Base-by-base conservation (phyloP, 2,797 vertebrate species). In the Champsocephalus esox region DNA sequence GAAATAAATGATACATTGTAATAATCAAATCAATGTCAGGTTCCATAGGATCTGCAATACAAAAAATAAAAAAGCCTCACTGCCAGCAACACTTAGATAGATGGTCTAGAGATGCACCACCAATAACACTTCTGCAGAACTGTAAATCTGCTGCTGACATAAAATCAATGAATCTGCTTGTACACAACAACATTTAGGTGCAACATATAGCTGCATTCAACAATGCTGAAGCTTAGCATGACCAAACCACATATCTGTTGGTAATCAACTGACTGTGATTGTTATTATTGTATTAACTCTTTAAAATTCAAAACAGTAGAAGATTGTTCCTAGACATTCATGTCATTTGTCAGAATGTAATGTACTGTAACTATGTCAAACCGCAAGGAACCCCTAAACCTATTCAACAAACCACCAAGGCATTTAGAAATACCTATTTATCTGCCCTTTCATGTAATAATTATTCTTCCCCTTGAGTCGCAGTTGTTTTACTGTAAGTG, bases 161-260 rank as follows among this genome's bases (percentile, higher is more conserved):
- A 9, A 68, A 75, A 85, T 85, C 82, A 83, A 82, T 86, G 74
- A 73, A 51, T 12, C 19, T 75, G 66, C 52, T 73, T 80, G 48
- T 56, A 62, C 10, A 45, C 65, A 61, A 60, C 52, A 75, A 61
- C 73, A 66, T 59, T 79, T 79, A 79, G 52, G 65, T 2, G 12
- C 17, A 58, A 64, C 64, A 61, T 78, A 70, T 73, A 75, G 79
- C 50, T 64, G 77, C 65, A 70, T 49, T 74, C 48, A 63, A 61
- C 73, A 62, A 51, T 17, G 45, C 45, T 59, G 34, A 1, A 70
- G 38, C 12, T 70, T 19, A 43, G 75, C 69, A 48, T 64, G 63
- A 57, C 58, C 55, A 56, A 86, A 55, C 12, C 0, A 5, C 48
- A 13, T 14, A 21, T 66, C 32, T 57, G 68, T 52, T 28, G 9